These are phyloP conservation scores for Erithacus rubecula DNA, from an alignment of 2,797 vertebrate species.

Conservation along the genomic window DNA sequence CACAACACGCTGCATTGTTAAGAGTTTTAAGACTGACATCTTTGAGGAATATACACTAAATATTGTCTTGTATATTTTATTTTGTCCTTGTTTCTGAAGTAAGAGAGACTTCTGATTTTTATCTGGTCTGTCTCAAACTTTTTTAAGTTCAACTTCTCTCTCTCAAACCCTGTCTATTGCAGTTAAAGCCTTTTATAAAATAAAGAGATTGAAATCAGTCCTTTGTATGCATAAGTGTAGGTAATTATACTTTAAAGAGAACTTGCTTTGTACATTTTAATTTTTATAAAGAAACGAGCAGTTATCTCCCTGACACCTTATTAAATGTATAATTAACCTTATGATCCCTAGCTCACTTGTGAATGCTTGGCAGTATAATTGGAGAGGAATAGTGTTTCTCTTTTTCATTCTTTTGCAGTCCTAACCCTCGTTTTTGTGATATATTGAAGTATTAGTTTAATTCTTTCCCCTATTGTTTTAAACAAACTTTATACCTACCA, in stretches of 20 bases:
- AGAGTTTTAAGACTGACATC: slow-evolving; percentile 47
- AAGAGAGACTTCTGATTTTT: slow-evolving; percentile 76
- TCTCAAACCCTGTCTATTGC: slow-evolving; percentile 79
- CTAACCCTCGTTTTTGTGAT: slow-evolving; percentile 76
- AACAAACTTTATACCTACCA: slow-evolving; percentile 71
- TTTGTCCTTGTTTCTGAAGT: slow-evolving; percentile 63
- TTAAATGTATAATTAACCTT: slow-evolving; percentile 95
- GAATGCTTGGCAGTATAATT: slow-evolving; percentile 87
- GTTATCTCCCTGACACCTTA: slow-evolving; percentile 91
- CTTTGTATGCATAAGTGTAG: slow-evolving; percentile 88
- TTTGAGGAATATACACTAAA: slow-evolving; percentile 57
- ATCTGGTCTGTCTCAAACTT: slow-evolving; percentile 79
- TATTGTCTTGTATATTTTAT: slow-evolving; percentile 68
- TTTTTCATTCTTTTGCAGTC: slow-evolving; percentile 77
- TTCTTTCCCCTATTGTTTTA: slow-evolving; percentile 71
- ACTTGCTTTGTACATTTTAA: slow-evolving; percentile 90
- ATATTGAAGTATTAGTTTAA: slow-evolving; percentile 73
- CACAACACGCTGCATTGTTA: background rate
- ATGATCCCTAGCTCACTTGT: slow-evolving; percentile 84
- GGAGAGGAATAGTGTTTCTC: slow-evolving; percentile 79
- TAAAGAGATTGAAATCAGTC: slow-evolving; percentile 86
- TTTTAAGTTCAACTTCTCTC: slow-evolving; percentile 78
- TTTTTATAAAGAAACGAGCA: slow-evolving; percentile 91
- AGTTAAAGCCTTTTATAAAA: slow-evolving; percentile 85
- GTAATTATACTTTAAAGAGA: slow-evolving; percentile 91